Evolutionary conservation across 2,888 invertebrate species (phyloP).

Genomic region (Drosophila mercatorum): DNA sequence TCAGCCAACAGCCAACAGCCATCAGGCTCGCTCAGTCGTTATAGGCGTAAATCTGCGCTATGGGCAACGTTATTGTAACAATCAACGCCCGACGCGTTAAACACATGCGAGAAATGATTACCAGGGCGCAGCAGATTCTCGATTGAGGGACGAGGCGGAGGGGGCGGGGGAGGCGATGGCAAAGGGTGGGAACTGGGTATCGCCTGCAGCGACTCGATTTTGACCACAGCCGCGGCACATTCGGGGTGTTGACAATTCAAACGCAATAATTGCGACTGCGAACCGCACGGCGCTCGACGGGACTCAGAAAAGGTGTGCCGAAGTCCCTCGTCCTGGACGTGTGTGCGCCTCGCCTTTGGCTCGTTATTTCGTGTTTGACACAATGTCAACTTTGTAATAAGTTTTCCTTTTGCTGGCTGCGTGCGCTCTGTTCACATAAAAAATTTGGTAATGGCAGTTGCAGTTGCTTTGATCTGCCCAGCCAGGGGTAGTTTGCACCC

Average conservation of each 20-base stretch:
- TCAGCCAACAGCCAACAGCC: constrained; percentile 15
- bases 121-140: constrained; percentile 17
- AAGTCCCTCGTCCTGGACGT: constrained; percentile 35
- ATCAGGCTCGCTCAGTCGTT: constrained; percentile 48
- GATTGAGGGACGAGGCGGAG: constrained; percentile 3
- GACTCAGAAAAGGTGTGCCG: constrained; percentile 64
- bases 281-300: constrained; percentile 61
- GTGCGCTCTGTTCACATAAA: constrained; percentile 34
- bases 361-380: constrained; percentile 80
- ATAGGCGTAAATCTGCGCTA: constrained; percentile 76
- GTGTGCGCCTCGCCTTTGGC: constrained; percentile 49
- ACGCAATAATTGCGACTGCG: constrained; percentile 79
- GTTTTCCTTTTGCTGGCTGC: constrained; percentile 61
- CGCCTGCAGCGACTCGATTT: constrained; percentile 69
- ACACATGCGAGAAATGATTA: constrained; percentile 61
- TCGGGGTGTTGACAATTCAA: constrained; percentile 80
- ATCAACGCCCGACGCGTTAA: constrained; percentile 78
- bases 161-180: not conserved
- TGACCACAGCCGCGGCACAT: constrained; percentile 65
- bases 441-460: constrained; percentile 60
- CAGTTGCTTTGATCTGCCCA: constrained; percentile 71
- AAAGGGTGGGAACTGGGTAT: constrained; percentile 14
- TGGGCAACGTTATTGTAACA: constrained; percentile 78
- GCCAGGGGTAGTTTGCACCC: constrained; percentile 64
- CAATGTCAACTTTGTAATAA: constrained; percentile 80